Percentiles rank a stretch among this genome's conserved stretches.
Evolutionary conservation across 2,888 invertebrate species (phyloP).

Genomic region (Hemistola chrysoprasaria): DNA sequence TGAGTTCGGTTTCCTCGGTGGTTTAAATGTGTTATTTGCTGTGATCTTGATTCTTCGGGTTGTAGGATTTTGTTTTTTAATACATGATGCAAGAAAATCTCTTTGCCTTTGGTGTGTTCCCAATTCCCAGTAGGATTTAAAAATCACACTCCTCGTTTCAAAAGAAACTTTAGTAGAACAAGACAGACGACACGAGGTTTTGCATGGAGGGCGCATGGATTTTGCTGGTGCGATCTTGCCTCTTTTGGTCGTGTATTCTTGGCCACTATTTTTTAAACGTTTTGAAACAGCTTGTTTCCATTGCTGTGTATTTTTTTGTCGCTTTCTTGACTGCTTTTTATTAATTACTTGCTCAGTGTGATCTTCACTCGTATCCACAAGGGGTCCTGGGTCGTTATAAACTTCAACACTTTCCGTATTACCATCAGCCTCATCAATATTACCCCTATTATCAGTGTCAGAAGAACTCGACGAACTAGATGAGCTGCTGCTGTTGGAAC

Average conservation of each 20-base stretch:
- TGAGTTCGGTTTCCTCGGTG: conserved; percentile 28
- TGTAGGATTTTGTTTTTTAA: conserved; percentile 23
- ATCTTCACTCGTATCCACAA: not conserved
- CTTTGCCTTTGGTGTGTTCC: conserved; percentile 24
- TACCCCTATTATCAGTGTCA: conserved; percentile 8
- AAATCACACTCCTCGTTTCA: conserved; percentile 24
- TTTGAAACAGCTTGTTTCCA: conserved; percentile 26
- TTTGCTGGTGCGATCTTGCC: conserved; percentile 22
- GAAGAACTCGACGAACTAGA: conserved; percentile 16
- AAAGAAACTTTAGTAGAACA: conserved; percentile 26
- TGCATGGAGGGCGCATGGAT: conserved; percentile 26
- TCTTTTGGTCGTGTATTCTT: conserved; percentile 21
- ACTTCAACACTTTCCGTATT: not conserved
- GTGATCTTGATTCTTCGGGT: conserved; percentile 23
- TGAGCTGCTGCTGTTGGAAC: conserved; percentile 6
- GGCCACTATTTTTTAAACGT: conserved; percentile 26
- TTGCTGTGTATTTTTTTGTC: conserved; percentile 21
- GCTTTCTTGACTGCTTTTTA: conserved; percentile 14
- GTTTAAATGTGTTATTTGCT: conserved; percentile 19
- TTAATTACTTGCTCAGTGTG: conserved; percentile 1
- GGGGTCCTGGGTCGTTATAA: not conserved
- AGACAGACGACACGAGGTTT: conserved; percentile 19
- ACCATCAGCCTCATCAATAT: not conserved
- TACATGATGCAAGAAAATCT: conserved; percentile 28
- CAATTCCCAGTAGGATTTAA: conserved; percentile 26